Evolutionary conservation across 53 echinoderm and acorn worm species (phyloP).

Genomic region (Actinopyga echinites): DNA sequence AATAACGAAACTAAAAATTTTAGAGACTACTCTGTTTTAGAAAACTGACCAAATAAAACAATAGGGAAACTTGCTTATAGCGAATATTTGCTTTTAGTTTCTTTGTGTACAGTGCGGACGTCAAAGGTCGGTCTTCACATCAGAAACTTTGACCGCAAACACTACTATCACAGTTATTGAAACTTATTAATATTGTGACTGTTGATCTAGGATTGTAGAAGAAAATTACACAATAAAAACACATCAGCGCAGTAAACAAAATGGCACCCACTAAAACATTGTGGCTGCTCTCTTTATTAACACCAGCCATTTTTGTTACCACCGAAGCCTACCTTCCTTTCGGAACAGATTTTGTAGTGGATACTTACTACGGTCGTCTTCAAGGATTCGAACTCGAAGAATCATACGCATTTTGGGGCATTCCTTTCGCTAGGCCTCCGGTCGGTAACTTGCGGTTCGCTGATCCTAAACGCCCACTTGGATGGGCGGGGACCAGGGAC

Average conservation of each 20-base stretch:
- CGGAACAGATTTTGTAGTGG: constrained; percentile 16
- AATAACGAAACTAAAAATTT: too few relatives aligned
- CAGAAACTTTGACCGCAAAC: too few relatives aligned
- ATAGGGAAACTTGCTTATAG: too few relatives aligned
- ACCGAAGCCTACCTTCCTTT: constrained; percentile 19
- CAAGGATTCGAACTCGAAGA: constrained; percentile 13
- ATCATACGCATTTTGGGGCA: constrained; percentile 44
- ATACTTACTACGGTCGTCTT: constrained; percentile 23
- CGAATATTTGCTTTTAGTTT: too few relatives aligned
- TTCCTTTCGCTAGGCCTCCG: constrained; percentile 45
- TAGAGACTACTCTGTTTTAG: too few relatives aligned
- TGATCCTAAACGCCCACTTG: constrained; percentile 13
- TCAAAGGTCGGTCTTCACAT: too few relatives aligned
- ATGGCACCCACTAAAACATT: not conserved
- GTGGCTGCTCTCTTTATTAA: not conserved
- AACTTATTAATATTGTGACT: too few relatives aligned
- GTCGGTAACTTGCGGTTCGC: constrained; percentile 20
- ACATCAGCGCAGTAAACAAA: not conserved
- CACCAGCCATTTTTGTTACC: not conserved
- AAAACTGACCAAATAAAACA: too few relatives aligned
- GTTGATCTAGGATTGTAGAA: too few relatives aligned
- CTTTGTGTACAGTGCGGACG: too few relatives aligned
- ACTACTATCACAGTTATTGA: too few relatives aligned
- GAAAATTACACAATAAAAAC: too few relatives aligned
- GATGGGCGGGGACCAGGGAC: constrained; percentile 10